Conservation (phyloP, 2,113 vertebrate species). For the Salvator merianae region DNA sequence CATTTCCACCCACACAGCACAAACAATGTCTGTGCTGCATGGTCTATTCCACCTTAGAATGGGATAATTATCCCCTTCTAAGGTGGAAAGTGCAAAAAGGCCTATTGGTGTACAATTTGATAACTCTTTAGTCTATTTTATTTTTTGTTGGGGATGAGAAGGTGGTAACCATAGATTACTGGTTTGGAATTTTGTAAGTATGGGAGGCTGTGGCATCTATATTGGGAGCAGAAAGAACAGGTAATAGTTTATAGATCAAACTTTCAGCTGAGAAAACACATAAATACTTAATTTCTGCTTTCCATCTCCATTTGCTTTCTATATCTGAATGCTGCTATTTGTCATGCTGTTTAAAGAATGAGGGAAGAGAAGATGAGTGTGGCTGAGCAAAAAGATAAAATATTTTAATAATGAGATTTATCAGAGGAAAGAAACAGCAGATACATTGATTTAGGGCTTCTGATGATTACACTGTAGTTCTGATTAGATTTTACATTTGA, state of each 20-base stretch:
- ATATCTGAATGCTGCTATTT: conserved; percentile 27
- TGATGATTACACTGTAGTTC: conserved; percentile 21
- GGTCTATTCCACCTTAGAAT: too few species aligned
- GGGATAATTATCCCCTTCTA: too few species aligned
- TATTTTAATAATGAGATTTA: conserved; percentile 40
- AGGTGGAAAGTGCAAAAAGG: too few species aligned
- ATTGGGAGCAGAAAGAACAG: not conserved
- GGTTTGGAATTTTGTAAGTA: conserved; percentile 7
- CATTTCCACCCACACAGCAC: too few species aligned
- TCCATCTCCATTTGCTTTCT: not conserved
- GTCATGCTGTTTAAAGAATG: conserved; percentile 46
- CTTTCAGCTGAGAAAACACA: not conserved
- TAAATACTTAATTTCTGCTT: conserved; percentile 22
- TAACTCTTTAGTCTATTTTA: conserved; percentile 6
- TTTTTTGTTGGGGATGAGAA: conserved; percentile 44
- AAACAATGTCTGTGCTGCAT: too few species aligned
- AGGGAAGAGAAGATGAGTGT: conserved; percentile 20
- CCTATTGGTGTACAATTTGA: conserved; percentile 38
- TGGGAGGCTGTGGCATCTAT: not conserved
- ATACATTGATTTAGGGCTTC: conserved; percentile 8
- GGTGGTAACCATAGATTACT: conserved; percentile 12
- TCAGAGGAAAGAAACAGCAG: conserved; percentile 21
- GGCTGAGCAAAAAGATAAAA: not conserved
- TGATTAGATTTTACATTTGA: conserved; percentile 28
- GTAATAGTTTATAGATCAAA: conserved; percentile 30